phyloP scores from a whole-genome alignment of 2,797 vertebrate species.

The Australoheros facetus region DNA sequence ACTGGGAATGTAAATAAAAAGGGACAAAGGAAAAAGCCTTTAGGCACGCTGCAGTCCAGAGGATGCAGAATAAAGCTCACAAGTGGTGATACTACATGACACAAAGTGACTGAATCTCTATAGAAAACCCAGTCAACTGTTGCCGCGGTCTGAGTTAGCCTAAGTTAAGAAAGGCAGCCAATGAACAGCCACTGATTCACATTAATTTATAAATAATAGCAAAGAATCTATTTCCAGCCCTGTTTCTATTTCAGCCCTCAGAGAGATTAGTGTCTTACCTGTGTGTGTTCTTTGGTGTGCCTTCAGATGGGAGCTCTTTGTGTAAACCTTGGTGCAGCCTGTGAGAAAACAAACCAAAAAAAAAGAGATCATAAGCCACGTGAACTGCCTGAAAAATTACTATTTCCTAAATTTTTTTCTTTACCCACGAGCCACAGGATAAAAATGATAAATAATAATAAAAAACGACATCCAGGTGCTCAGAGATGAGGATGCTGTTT shows the following conservation, averaged over 20 bases:
- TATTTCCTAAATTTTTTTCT: too few species aligned
- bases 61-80: not conserved
- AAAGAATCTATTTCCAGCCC: not conserved
- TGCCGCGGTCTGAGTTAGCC: too few species aligned
- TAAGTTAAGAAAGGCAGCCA: not conserved
- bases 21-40: not conserved
- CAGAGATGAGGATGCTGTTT: too few species aligned
- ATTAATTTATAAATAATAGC: not conserved
- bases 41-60: not conserved
- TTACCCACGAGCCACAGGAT: too few species aligned
- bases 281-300: constrained; percentile 94
- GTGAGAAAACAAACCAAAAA: constrained; percentile 32
- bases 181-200: too few species aligned
- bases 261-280: constrained; percentile 76
- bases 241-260: too few species aligned
- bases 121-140: too few species aligned
- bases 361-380: constrained; percentile 7
- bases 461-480: too few species aligned
- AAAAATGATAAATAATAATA: too few species aligned
- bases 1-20: too few species aligned
- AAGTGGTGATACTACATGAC: too few species aligned
- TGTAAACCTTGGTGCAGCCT: constrained; percentile 95
- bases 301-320: constrained; percentile 95
- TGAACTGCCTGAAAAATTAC: not conserved
- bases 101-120: too few species aligned